Base-by-base conservation (phyloP, 2,113 vertebrate species). In the Mormoops blainvillei region DNA sequence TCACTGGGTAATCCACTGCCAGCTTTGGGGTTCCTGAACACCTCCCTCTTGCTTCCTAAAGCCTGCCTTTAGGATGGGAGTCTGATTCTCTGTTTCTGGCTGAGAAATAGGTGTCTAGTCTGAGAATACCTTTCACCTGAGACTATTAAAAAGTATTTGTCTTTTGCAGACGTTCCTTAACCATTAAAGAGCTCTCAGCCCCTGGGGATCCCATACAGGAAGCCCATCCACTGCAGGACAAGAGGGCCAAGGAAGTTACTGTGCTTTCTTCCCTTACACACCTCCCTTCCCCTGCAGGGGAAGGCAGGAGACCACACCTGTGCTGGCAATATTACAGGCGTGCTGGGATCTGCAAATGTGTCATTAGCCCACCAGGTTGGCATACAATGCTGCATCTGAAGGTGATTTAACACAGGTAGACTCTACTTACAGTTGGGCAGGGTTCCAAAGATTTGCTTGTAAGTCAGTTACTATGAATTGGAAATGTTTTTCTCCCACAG, bases 361-460 rank as follows among this genome's bases (percentile, higher is more conserved):
- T 73, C 80, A 74, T 93, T 89, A 93, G 83, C 87, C 73, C 94
- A 80, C 91, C 48, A 65, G 89, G 78, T 1, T 68, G 73, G 91
- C 82, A 52, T 48, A 19, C 65, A 92, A 77, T 0, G 61, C 61
- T 84, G 63, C 73, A 52, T 68, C 86, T 45, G 83, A 95, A 94
- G 92, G 89, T 52, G 89, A 91, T 94, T 97, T 87, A 83, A 78
- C 94, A 74, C 94, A 93, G 94, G 92, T 94, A 96, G 96, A 33
- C 50, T 58, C 82, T 68, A 77, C 86, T 97, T 97, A 89, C 41
- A 16, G 28, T 28, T 58, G 83, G 96, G 96, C 97, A 91, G 89
- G 74, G 33, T 56, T 94, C 97, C 97, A 97, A 65, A 78, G 78
- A 87, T 86, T 89, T 77, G 61, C 74, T 77, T 41, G 2, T 61